Evolutionary conservation across 2,888 invertebrate species (phyloP), one percentile per base, ranked within the genome.

Genomic region (Cryptops parisi): DNA sequence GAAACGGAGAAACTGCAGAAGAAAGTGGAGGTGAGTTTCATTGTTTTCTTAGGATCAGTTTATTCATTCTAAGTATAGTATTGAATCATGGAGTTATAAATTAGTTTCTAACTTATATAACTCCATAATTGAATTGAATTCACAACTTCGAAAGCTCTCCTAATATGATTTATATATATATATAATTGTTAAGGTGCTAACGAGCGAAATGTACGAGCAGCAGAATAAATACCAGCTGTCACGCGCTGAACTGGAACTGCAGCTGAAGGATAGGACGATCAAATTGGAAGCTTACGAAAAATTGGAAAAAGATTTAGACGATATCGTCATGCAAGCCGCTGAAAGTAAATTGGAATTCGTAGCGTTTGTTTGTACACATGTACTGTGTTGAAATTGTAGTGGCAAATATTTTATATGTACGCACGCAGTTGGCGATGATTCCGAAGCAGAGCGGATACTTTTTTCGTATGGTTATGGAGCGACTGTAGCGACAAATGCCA

Each of bases 291-390:
- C 64, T 0, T 70, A 70, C 54, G 68, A 70, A 57, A 64, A 64
- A 40, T 55, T 70, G 25, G 70, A 70, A 55, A 60, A 65, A 47
- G 69, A 70, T 54, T 60, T 70, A 46, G 70, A 70, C 56, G 63
- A 67, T 53, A 67, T 68, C 19, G 65, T 69, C 17, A 63, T 69
- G 63, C 69, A 70, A 59, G 68, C 69, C 22, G 70, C 69, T 17
- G 68, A 70, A 58, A 64, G 67, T 68, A 53, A 41, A 19, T 41
- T n/a, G n/a, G n/a, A n/a, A n/a, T n/a, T n/a, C n/a, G n/a, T n/a
- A n/a, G n/a, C n/a, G n/a, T n/a, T n/a, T n/a, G n/a, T n/a, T n/a
- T n/a, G n/a, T n/a, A n/a, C n/a, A n/a, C n/a, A n/a, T n/a, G n/a
- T n/a, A n/a, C n/a, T n/a, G n/a, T n/a, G n/a, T n/a, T n/a, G n/a